phyloP scores from a whole-genome alignment of 2,888 invertebrate species.

The Troides oblongomaculatus region DNA sequence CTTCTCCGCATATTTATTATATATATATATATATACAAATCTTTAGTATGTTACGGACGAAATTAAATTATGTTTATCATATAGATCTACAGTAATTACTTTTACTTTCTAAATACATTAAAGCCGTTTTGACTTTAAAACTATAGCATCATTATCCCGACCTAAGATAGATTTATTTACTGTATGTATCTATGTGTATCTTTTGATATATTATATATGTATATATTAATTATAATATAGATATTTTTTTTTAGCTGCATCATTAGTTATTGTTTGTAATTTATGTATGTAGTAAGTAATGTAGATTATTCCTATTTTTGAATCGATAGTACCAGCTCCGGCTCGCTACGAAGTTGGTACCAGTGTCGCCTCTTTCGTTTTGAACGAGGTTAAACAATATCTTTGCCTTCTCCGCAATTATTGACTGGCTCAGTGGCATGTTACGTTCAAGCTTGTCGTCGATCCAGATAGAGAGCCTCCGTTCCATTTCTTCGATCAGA shows the following conservation, averaged over 20 bases:
- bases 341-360: background rate
- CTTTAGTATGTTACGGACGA: too few relatives aligned
- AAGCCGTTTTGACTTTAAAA: background rate
- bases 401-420: background rate
- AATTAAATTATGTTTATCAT: too few relatives aligned
- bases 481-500: constrained; percentile 1
- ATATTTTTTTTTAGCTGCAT: too few relatives aligned
- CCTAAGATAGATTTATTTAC: background rate
- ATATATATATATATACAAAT: too few relatives aligned
- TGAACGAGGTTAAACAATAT: background rate
- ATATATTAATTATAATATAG: too few relatives aligned
- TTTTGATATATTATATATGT: too few relatives aligned
- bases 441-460: background rate
- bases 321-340: background rate
- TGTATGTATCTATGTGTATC: too few relatives aligned
- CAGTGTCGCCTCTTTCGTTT: background rate
- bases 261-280: background rate
- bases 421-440: background rate
- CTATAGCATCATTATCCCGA: background rate
- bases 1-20: too few relatives aligned
- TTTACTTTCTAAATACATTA: background rate
- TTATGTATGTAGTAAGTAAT: background rate
- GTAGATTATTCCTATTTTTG: background rate
- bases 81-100: background rate
- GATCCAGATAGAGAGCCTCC: background rate